Evolutionary conservation across 2,888 invertebrate genomes (phyloP).

Genomic region (Mongoloraphidia duomilia): DNA sequence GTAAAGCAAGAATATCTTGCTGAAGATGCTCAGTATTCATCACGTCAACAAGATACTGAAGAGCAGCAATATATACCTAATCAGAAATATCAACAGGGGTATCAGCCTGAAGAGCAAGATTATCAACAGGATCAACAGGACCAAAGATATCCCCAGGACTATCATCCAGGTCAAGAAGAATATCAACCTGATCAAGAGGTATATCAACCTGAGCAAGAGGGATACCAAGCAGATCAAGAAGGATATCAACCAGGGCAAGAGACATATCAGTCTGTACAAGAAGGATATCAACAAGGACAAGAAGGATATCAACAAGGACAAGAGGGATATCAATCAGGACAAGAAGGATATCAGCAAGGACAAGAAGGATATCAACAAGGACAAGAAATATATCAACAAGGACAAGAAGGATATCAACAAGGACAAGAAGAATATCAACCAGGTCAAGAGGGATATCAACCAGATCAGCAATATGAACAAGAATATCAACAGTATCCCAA

Average conservation of each 20-base stretch:
- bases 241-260: constrained; percentile 21
- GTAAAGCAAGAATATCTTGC: no score
- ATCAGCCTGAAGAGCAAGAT: neutral
- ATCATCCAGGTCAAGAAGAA: neutral
- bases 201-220: constrained; percentile 16
- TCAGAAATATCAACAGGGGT: constrained; percentile 1
- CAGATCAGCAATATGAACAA: constrained; percentile 13
- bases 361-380: neutral
- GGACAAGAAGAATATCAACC: constrained; percentile 5
- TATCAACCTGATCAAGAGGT: constrained; percentile 5
- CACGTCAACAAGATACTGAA: constrained; percentile 6
- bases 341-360: neutral
- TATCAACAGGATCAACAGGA: constrained; percentile 12
- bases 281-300: neutral
- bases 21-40: constrained; percentile 10
- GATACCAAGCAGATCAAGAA: constrained; percentile 10
- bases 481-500: constrained; percentile 25
- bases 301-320: constrained; percentile 16
- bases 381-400: constrained; percentile 10
- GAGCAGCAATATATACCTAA: constrained; percentile 7
- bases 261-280: neutral
- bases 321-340: constrained; percentile 6
- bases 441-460: constrained; percentile 16
- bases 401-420: constrained; percentile 14
- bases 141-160: constrained; percentile 9